Evolutionary conservation across 2,113 vertebrate genomes (phyloP).

Genomic region (Cryptomyrus ogoouensis): DNA sequence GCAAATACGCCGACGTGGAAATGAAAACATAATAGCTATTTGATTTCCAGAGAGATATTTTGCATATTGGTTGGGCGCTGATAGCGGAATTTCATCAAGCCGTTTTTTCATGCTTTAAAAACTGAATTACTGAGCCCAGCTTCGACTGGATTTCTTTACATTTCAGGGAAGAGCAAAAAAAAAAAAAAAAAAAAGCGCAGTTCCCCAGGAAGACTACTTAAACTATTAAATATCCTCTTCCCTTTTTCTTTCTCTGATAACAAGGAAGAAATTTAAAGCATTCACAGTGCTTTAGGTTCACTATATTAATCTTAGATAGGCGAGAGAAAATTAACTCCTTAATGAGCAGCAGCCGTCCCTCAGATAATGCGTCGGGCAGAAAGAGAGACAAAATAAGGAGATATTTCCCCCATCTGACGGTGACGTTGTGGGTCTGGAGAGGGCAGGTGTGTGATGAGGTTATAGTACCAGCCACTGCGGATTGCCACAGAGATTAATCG

Average conservation of each 20-base stretch:
- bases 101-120: constrained; percentile 83
- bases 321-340: constrained; percentile 71
- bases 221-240: constrained; percentile 71
- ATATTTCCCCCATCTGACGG: constrained; percentile 36
- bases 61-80: constrained; percentile 99
- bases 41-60: constrained; percentile 99
- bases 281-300: constrained; percentile 70
- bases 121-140: constrained; percentile 85
- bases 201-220: constrained; percentile 70
- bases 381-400: constrained; percentile 1
- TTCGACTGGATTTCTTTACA: constrained; percentile 73
- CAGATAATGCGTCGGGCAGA: constrained; percentile 51
- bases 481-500: constrained; percentile 50
- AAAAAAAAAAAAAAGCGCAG: constrained; percentile 52
- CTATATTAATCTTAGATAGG: constrained; percentile 68
- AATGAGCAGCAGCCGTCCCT: constrained; percentile 62
- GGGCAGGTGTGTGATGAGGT: constrained; percentile 51
- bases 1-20: constrained; percentile 97
- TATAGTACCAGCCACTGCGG: constrained; percentile 41
- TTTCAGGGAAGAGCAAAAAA: constrained; percentile 57
- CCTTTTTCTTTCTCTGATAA: constrained; percentile 65
- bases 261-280: constrained; percentile 64
- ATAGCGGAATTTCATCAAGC: constrained; percentile 99
- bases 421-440: constrained; percentile 40
- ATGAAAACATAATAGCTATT: constrained; percentile 99